Percentiles rank a stretch among this genome's conserved stretches.
These are phyloP conservation scores for Yoshiicerus persimilis DNA, from an alignment of 1,140 invertebrate genomes.

Conservation along the genomic window DNA sequence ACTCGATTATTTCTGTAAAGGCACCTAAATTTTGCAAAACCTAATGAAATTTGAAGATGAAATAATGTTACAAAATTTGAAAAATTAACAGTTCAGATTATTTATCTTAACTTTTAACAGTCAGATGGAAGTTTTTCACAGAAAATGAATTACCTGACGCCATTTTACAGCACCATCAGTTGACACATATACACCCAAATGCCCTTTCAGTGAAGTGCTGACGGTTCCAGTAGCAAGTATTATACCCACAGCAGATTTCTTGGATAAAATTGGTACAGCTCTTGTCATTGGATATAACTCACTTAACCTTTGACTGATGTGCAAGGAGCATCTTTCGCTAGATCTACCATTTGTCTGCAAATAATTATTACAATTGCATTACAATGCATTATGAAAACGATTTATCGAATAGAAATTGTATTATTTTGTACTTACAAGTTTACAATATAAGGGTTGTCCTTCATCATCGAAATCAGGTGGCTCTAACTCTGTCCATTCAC, in stretches of 20 bases:
- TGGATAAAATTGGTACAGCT: slow-evolving; percentile 78
- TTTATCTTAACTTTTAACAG: no score
- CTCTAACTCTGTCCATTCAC: slow-evolving; percentile 73
- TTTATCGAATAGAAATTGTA: background rate
- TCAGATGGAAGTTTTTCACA: background rate
- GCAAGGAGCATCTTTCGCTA: slow-evolving; percentile 70
- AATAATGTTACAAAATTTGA: no score
- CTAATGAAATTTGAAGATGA: no score
- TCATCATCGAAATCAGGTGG: slow-evolving; percentile 67
- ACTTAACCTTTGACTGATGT: slow-evolving; percentile 81
- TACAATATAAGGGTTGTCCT: slow-evolving; percentile 66
- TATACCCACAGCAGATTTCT: slow-evolving; percentile 81
- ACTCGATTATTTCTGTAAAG: no score
- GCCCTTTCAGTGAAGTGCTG: slow-evolving; percentile 74
- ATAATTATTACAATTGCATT: background rate
- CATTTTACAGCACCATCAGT: slow-evolving; percentile 81
- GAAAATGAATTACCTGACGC: slow-evolving; percentile 64
- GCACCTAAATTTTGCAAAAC: no score
- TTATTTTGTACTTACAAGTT: slow-evolving; percentile 53
- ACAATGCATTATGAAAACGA: background rate
- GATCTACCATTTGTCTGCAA: slow-evolving; percentile 1
- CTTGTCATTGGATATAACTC: slow-evolving; percentile 76
- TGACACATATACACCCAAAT: slow-evolving; percentile 78
- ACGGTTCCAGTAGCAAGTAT: slow-evolving; percentile 83
- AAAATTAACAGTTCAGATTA: no score